Evolutionary conservation across 23 tunicate species (phyloP).

Genomic region (Ciona savignyi): DNA sequence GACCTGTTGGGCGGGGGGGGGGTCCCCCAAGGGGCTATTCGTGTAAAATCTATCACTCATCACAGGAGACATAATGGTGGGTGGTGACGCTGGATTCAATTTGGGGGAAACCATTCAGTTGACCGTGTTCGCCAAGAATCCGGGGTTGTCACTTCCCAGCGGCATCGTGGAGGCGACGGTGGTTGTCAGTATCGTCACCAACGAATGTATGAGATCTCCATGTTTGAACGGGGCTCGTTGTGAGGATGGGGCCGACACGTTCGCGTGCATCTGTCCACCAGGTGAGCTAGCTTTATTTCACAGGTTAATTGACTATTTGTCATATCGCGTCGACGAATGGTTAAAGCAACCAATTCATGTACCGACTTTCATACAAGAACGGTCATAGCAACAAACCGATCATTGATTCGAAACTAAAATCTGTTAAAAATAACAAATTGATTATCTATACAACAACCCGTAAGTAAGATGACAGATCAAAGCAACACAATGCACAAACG

Average conservation of each 20-base stretch:
- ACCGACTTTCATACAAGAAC: too few species aligned
- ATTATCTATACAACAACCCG: too few species aligned
- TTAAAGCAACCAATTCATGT: too few species aligned
- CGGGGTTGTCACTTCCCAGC: conserved; percentile 13
- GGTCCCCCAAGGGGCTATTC: too few species aligned
- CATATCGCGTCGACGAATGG: too few species aligned
- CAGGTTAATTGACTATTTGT: background rate
- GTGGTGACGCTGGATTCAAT: conserved; percentile 4
- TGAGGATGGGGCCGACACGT: conserved; percentile 16
- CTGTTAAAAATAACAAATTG: too few species aligned
- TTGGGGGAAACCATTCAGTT: conserved; percentile 38
- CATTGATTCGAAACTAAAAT: too few species aligned
- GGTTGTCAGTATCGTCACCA: conserved; percentile 20
- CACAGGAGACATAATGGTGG: conserved; percentile 38
- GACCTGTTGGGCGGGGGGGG: too few species aligned
- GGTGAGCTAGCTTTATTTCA: conserved; percentile 17
- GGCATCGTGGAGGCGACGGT: conserved; percentile 5
- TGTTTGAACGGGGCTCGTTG: conserved; percentile 64
- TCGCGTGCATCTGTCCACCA: conserved; percentile 41
- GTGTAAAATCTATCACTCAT: background rate
- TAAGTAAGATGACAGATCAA: too few species aligned
- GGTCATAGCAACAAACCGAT: too few species aligned
- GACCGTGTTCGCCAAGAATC: conserved; percentile 44
- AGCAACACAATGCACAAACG: too few species aligned
- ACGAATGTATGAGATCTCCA: conserved; percentile 40